Conservation (phyloP, 1,140 invertebrate species). For the Tetraneura akinire region DNA sequence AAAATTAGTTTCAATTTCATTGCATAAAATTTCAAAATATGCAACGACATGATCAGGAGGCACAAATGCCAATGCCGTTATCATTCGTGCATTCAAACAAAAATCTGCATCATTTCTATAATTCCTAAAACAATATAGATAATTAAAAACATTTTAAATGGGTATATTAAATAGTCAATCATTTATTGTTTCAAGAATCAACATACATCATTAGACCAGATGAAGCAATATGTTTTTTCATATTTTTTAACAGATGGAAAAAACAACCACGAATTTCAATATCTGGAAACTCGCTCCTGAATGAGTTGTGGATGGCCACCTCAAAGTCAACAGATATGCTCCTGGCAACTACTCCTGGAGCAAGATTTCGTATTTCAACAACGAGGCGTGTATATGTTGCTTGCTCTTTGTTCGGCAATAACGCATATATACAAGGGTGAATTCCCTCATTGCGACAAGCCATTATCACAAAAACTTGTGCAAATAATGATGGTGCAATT, state of each 20-base stretch:
- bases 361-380: background rate
- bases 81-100: background rate
- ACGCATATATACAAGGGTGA: background rate
- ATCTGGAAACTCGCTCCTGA: background rate
- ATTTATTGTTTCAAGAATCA: background rate
- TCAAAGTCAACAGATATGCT: conserved; percentile 26
- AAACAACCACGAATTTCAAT: conserved; percentile 13
- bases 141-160: background rate
- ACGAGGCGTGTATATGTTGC: background rate
- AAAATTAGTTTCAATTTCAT: too few relatives aligned
- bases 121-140: background rate
- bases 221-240: background rate
- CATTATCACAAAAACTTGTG: background rate
- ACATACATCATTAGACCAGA: background rate
- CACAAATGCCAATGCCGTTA: background rate
- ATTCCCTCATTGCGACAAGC: too few relatives aligned
- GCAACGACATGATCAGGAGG: too few relatives aligned
- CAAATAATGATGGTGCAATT: background rate
- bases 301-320: background rate
- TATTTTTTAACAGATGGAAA: conserved; percentile 12
- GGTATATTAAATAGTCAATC: background rate
- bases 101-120: background rate
- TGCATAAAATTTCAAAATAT: too few relatives aligned
- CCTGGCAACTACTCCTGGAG: background rate
- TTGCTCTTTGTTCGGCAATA: conserved; percentile 12